phyloP scores from a whole-genome alignment of 2,113 vertebrate species.

The Chlorocebus sabaeus region DNA sequence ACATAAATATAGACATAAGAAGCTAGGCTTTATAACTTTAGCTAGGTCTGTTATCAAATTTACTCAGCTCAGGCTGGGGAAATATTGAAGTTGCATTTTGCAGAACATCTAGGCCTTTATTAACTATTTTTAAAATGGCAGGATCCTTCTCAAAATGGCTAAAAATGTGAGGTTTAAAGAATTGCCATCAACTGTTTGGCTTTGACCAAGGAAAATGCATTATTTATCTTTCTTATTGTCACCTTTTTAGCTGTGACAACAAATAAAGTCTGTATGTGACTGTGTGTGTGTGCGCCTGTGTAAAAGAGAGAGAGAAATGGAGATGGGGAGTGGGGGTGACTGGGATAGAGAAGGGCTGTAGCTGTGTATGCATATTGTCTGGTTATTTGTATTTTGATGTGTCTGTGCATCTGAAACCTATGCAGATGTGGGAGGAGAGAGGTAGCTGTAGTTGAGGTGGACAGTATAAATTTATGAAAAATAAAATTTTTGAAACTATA shows the following conservation, averaged over 20 bases:
- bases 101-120: background rate
- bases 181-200: background rate
- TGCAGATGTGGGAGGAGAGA: background rate
- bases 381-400: background rate
- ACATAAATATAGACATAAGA: background rate
- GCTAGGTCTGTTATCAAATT: background rate
- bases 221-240: background rate
- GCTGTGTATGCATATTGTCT: background rate
- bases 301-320: background rate
- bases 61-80: background rate
- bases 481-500: background rate
- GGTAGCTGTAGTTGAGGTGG: background rate
- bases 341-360: too few relatives aligned
- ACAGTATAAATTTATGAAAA: background rate
- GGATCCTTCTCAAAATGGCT: background rate
- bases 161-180: background rate
- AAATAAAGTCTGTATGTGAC: background rate
- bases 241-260: background rate
- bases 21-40: background rate
- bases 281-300: background rate
- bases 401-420: background rate
- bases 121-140: background rate
- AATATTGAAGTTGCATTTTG: background rate
- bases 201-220: background rate
- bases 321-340: too few relatives aligned